Percentiles rank a stretch among this genome's conserved stretches.
Conservation (phyloP, 92 coral and sea anemone species). For the Pocillopora meandrina region DNA sequence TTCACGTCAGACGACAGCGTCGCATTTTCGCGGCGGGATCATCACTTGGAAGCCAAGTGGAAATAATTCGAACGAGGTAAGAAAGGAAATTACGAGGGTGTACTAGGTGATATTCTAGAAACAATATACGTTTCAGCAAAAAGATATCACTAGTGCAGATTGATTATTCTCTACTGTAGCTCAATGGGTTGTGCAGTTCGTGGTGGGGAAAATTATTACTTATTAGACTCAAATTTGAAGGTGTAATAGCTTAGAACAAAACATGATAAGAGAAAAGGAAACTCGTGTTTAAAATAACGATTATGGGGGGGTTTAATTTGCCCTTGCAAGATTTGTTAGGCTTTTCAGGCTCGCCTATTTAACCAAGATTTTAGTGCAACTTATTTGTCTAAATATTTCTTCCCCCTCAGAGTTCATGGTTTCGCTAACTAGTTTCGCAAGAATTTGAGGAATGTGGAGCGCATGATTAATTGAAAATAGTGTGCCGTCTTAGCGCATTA, state of each 20-base stretch:
- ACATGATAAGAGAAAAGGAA: no score
- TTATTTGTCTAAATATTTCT: neutral
- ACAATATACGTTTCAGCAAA: no score
- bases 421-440: neutral
- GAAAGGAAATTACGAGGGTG: no score
- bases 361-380: neutral
- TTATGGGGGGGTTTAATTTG: no score
- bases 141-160: no score
- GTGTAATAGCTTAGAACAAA: no score
- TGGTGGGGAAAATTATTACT: no score
- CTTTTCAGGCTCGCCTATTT: neutral
- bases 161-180: no score
- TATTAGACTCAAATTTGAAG: no score
- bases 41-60: conserved; percentile 42
- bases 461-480: neutral
- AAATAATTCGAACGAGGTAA: conserved; percentile 2
- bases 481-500: neutral
- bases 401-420: neutral
- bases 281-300: no score
- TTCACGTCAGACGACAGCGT: conserved; percentile 11
- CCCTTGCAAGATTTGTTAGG: neutral
- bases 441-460: neutral
- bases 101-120: no score
- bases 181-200: no score
- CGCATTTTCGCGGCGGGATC: conserved; percentile 60